Evolutionary conservation across 2,797 vertebrate genomes (phyloP), one percentile per base, ranked within the genome.

Genomic region (Acrocephalus scirpaceus): DNA sequence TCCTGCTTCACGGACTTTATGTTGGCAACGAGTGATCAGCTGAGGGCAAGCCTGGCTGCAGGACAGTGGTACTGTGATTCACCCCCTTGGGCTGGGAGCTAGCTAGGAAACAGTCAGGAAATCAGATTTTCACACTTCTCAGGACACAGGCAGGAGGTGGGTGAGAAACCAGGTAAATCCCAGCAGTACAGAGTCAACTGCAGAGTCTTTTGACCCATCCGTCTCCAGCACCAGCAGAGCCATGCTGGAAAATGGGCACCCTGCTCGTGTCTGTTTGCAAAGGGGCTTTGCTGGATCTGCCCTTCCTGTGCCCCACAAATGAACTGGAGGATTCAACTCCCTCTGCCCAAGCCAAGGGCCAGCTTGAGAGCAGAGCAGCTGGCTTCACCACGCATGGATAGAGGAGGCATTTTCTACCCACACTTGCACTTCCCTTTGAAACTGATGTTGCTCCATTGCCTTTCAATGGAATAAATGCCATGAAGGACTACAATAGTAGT

Each of bases 31-130:
- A 58, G 30, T 0, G 23, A 67, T 25, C 3, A 1, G 30, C 40
- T 40, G 53, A 42, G 72, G 69, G 57, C 60, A 61, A 34, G 42
- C 19, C 73, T 78, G 70, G 53, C 81, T 74, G 56, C 70, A 56
- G 86, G 73, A 51, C 13, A 4, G n/a, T 42, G 51, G 23, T 48
- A 54, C 38, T 77, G 73, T 85, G 92, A 95, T 83, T 94, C 91
- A 91, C 13, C 36, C 42, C n/a, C 27, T 71, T 0, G 0, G 73
- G 82, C 93, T 78, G 58, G 50, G 3, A 75, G 36, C 88, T 84
- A 94, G 58, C 25, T 38, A 50, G 74, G 74, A 90, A 82, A 78
- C 67, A 79, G n/a, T 27, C 73, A 86, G 78, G 82, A 93, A 93
- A 90, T 72, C 45, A 78, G 54, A 83, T 93, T 88, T 65, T 89